phyloP scores from a whole-genome alignment of 53 echinoderm and acorn worm genomes.

The Pentamera pediparva region DNA sequence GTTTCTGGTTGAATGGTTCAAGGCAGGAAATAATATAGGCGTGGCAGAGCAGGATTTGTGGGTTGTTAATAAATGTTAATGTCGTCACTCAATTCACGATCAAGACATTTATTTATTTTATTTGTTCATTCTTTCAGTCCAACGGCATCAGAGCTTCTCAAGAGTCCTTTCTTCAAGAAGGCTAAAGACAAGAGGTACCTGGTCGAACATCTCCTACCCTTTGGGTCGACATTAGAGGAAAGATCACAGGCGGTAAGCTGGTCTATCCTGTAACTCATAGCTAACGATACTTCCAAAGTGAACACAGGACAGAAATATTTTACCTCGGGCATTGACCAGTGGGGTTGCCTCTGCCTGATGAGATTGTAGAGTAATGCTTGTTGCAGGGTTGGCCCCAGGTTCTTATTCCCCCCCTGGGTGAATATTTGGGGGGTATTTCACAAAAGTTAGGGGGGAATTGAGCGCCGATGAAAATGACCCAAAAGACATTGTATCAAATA shows the following conservation, averaged over 20 bases:
- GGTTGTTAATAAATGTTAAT: too few relatives aligned
- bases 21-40: too few relatives aligned
- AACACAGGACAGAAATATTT: background rate
- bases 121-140: conserved; percentile 48
- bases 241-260: conserved; percentile 29
- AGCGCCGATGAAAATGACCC: background rate
- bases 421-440: too few relatives aligned
- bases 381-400: too few relatives aligned
- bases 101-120: background rate
- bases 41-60: too few relatives aligned
- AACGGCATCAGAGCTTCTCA: conserved; percentile 72
- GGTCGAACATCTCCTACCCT: conserved; percentile 54
- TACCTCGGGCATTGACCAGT: background rate
- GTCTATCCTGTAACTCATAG: background rate
- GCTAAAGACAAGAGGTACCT: conserved; percentile 70
- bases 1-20: too few relatives aligned
- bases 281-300: background rate
- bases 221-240: conserved; percentile 49
- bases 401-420: too few relatives aligned
- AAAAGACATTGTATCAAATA: background rate
- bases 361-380: too few relatives aligned
- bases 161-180: conserved; percentile 98
- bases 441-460: background rate
- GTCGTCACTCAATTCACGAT: background rate
- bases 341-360: too few relatives aligned